Evolutionary conservation across 2,888 invertebrate species (phyloP), one percentile per base, ranked within the genome.

Genomic region (Caenorhabditis panamensis): DNA sequence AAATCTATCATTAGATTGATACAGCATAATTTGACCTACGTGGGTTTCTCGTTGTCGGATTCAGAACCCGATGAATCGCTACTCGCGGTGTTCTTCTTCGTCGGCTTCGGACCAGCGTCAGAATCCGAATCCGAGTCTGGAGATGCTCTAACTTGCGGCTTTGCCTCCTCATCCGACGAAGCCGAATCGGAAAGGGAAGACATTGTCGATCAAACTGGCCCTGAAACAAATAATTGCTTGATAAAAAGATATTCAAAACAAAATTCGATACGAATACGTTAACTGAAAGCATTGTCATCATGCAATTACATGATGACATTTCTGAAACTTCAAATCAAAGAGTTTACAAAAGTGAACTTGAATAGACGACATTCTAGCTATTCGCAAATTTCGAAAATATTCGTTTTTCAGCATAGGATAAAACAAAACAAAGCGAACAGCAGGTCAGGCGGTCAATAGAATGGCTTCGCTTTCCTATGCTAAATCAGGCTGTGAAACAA

Each of bases 81-180:
- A 41, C 78, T 22, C 22, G 31, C 28, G 20, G n/a, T 18, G 18
- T 47, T 59, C 16, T 41, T 64, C 37, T 80, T 80, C 11, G 18
- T 44, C 18, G 68, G n/a, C 36, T 41, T 63, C 22, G 36, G 18
- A 8, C 22, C 53, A 13, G 28, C n/a, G 9, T 66, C 62, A 5
- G 37, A 54, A 51, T 76, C 71, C 4, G 80, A 80, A 54, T 80
- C 79, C 0, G 75, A 69, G n/a, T 24, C 37, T 9, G 51, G 31
- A 9, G 59, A 53, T 53, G 53, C 31, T 13, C 28, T 22, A 16
- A 44, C 11, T 28, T 20, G 54, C 16, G 36, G 5, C 28, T 54
- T 64, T 24, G 44, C 49, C 11, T 64, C 66, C 26, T 67, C 66
- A 18, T 77, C 80, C 22, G 79, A 79, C 31, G 79, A 75, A 64